phyloP scores from a whole-genome alignment of 2,888 invertebrate genomes.

The Hemistola chrysoprasaria region DNA sequence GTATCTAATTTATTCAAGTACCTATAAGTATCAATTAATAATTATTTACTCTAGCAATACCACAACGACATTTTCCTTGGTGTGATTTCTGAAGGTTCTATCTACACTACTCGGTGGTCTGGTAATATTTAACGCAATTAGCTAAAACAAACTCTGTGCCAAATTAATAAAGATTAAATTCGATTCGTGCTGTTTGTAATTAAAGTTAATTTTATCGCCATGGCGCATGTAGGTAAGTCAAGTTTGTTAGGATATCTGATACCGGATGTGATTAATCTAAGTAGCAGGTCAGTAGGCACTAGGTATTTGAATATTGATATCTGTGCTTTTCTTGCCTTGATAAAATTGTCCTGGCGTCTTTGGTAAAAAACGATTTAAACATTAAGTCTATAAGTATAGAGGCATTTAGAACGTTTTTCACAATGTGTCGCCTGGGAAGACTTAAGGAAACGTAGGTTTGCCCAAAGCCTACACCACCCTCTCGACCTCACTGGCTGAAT shows the following conservation, averaged over 20 bases:
- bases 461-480: too few relatives aligned
- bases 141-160: conserved; percentile 31
- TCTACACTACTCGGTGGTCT: conserved; percentile 42
- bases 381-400: too few relatives aligned
- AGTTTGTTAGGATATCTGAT: conserved; percentile 5
- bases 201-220: conserved; percentile 2
- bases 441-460: too few relatives aligned
- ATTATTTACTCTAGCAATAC: conserved; percentile 1
- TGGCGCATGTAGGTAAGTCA: conserved; percentile 11
- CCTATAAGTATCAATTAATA: neutral
- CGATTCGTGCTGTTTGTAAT: neutral
- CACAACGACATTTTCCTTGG: conserved; percentile 35
- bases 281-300: too few relatives aligned
- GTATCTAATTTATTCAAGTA: neutral
- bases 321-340: too few relatives aligned
- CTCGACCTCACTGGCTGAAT: too few relatives aligned
- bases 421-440: too few relatives aligned
- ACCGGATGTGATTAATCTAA: conserved; percentile 3
- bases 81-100: conserved; percentile 38
- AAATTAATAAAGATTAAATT: conserved; percentile 7
- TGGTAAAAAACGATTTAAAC: too few relatives aligned
- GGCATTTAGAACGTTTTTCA: too few relatives aligned
- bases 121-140: conserved; percentile 41
- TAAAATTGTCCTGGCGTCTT: too few relatives aligned
- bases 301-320: too few relatives aligned